phyloP scores from a whole-genome alignment of 2,888 invertebrate species.

The Apoderus coryli region DNA sequence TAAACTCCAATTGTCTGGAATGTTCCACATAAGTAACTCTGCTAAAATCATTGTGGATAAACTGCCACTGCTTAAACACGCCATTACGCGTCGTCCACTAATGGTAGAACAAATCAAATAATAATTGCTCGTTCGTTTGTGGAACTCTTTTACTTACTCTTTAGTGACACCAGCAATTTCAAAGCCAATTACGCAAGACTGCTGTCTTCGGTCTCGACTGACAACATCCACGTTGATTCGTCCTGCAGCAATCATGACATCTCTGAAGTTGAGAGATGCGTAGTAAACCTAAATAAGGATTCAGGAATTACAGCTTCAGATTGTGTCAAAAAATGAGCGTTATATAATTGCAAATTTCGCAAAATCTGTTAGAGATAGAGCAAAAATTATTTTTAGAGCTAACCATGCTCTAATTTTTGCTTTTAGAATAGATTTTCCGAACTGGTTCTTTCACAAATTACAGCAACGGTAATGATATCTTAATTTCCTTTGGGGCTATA shows the following conservation, averaged over 20 bases:
- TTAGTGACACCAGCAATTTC: slow-evolving; percentile 43
- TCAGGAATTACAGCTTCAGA: background rate
- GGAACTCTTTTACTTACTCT: too few relatives aligned
- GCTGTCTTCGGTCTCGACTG: slow-evolving; percentile 45
- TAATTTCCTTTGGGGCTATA: too few relatives aligned
- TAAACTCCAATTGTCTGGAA: slow-evolving; percentile 59
- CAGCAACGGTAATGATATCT: too few relatives aligned
- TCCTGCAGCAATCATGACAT: slow-evolving; percentile 87
- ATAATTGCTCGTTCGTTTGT: too few relatives aligned
- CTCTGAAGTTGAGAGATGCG: slow-evolving; percentile 82
- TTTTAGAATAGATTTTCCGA: too few relatives aligned
- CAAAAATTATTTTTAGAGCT: too few relatives aligned
- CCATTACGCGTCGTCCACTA: slow-evolving; percentile 51
- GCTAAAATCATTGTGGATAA: slow-evolving; percentile 46
- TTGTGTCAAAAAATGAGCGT: too few relatives aligned
- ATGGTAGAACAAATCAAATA: too few relatives aligned
- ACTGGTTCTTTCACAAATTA: too few relatives aligned
- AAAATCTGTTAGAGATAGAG: too few relatives aligned
- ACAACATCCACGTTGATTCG: slow-evolving; percentile 74
- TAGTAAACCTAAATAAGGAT: slow-evolving; percentile 36
- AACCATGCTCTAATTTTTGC: too few relatives aligned
- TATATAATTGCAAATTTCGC: too few relatives aligned
- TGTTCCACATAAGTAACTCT: slow-evolving; percentile 42
- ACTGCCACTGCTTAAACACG: slow-evolving; percentile 41
- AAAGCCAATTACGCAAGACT: slow-evolving; percentile 54